Conservation (phyloP, 2,797 vertebrate genomes). For the Sebastes nivosus region DNA sequence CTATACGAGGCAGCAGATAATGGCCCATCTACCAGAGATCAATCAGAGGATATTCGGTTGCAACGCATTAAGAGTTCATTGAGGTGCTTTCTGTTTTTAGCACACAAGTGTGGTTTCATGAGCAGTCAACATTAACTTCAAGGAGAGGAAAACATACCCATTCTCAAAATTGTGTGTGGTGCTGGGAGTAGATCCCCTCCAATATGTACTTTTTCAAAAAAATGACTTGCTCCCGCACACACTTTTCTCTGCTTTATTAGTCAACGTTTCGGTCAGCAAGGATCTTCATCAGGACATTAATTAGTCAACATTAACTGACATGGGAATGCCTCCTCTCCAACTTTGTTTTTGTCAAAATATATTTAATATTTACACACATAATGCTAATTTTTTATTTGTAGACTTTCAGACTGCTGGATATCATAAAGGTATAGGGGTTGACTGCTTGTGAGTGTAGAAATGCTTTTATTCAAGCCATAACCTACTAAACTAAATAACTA, state of each 20-base stretch:
- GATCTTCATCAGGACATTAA: too few relatives aligned
- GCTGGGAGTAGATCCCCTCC: too few relatives aligned
- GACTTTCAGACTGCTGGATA: neutral
- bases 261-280: too few relatives aligned
- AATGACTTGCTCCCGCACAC: too few relatives aligned
- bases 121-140: neutral
- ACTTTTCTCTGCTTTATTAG: too few relatives aligned
- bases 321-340: slow-evolving; percentile 2
- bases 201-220: too few relatives aligned
- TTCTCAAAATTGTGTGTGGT: too few relatives aligned
- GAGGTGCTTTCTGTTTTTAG: slow-evolving; percentile 58
- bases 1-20: slow-evolving; percentile 64
- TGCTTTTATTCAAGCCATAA: neutral
- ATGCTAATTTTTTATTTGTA: neutral
- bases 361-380: neutral
- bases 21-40: slow-evolving; percentile 68
- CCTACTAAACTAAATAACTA: too few relatives aligned
- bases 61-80: slow-evolving; percentile 42
- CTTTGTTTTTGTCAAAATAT: neutral
- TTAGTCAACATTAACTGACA: slow-evolving; percentile 2
- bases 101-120: slow-evolving; percentile 39
- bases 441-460: neutral
- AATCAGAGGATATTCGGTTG: slow-evolving; percentile 62
- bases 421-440: neutral
- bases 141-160: neutral